phyloP scores from a whole-genome alignment of 64 coral and sea anemone genomes.

The Actinia equina region DNA sequence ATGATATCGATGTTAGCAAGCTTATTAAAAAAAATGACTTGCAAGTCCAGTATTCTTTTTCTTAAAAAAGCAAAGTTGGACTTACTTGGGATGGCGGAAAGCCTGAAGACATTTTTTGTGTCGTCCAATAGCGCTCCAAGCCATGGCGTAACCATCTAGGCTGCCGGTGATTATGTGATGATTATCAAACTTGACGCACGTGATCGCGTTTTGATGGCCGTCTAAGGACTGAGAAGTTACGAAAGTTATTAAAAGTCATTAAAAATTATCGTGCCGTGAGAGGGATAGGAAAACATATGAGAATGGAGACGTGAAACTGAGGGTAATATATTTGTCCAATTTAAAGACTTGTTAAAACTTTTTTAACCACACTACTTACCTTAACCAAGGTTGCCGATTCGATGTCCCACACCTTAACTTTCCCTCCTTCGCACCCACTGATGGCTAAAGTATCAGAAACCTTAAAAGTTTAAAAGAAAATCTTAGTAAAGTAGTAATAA shows the following conservation, averaged over 20 bases:
- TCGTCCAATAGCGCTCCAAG: slow-evolving; percentile 79
- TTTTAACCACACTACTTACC: slow-evolving; percentile 11
- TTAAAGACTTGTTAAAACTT: no score
- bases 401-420: slow-evolving; percentile 96
- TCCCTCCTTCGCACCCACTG: slow-evolving; percentile 91
- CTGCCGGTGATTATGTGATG: slow-evolving; percentile 89
- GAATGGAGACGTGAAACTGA: background rate
- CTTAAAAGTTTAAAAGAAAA: slow-evolving; percentile 8
- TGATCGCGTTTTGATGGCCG: slow-evolving; percentile 89
- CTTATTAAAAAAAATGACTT: no score
- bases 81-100: slow-evolving; percentile 91
- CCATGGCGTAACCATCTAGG: slow-evolving; percentile 89
- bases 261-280: no score
- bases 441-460: slow-evolving; percentile 79
- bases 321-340: no score
- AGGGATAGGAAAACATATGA: background rate
- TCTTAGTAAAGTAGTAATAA: background rate
- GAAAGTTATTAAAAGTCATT: background rate
- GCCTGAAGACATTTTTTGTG: slow-evolving; percentile 95
- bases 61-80: background rate
- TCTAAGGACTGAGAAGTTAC: slow-evolving; percentile 65
- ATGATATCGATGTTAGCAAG: no score
- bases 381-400: slow-evolving; percentile 71
- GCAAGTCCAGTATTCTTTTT: no score
- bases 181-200: slow-evolving; percentile 76